Base-by-base conservation (phyloP, 2,888 invertebrate species). In the Drosophila kambysellisi region DNA sequence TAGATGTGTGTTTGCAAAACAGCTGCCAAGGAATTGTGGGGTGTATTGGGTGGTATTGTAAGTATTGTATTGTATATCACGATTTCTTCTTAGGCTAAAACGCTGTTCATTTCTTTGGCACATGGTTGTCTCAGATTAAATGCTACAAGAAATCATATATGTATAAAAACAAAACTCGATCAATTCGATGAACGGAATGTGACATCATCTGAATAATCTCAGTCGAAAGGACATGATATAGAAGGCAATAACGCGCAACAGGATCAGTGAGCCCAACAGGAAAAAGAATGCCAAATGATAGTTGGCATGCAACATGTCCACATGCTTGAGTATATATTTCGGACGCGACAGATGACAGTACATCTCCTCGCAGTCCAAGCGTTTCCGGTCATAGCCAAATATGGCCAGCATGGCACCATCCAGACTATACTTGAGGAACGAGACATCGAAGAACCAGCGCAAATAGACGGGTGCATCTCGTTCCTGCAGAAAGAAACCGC, bases 401-500 rank as follows among this genome's bases (percentile, higher is more conserved):
- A 98, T 95, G 1, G 97, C 95, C 41, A 97, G 94, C 79, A 97
- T 95, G 0, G 97, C 94, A 6, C 97, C 98, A 81, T 98, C 97
- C 61, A 98, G 95, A 1, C 97, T 97, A 87, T 98, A 98, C 85
- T 98, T 97, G 41, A 98, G 94, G 92, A 97, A 98, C 0, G 98
- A 98, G 39, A 96, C 93, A 91, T 98, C 96, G 88, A 98, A 98
- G 37, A 98, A 85, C 98, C 98, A 98, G 53, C 95, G 95, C 77
- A 98, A 94, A 87, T 95, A 95, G 0, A 93, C 93, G 11, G 97
- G 97, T 3, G 98, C 96, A 84, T 98, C 97, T 83, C 95, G 95
- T 83, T 97, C 95, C 88, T 96, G 96, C 2, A 99, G 95, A 92
- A 99, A 98, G 94, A 98, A 98, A 8, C 99, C 99, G 64, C 98